phyloP scores from a whole-genome alignment of 2,797 vertebrate species.

The Mallotus villosus region DNA sequence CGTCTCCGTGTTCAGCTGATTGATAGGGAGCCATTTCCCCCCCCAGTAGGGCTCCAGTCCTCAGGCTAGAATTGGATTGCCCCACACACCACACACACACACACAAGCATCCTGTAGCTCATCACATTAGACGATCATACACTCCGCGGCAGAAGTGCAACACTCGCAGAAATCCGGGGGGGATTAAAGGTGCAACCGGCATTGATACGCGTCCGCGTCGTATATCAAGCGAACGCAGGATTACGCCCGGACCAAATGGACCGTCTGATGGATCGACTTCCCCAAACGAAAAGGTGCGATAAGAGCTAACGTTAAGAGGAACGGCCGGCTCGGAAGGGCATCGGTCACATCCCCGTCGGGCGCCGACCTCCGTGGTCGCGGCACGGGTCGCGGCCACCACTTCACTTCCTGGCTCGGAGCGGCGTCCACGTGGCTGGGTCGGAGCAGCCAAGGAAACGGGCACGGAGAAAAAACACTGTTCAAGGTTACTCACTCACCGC shows the following conservation, averaged over 20 bases:
- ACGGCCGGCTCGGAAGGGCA: background rate
- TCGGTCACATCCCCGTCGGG: background rate
- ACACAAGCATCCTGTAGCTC: conserved; percentile 21
- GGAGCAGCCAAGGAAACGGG: conserved; percentile 1
- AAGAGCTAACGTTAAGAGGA: background rate
- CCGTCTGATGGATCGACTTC: background rate
- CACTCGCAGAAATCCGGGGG: conserved; percentile 42
- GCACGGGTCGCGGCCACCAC: background rate
- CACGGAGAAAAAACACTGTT: conserved; percentile 20
- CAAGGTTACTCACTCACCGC: conserved; percentile 15
- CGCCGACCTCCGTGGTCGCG: background rate
- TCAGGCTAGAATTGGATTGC: conserved; percentile 41
- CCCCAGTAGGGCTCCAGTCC: conserved; percentile 22
- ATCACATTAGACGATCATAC: conserved; percentile 50
- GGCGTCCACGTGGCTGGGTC: background rate
- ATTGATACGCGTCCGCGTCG: conserved; percentile 34
- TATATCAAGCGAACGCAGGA: conserved; percentile 42
- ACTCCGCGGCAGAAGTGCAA: conserved; percentile 40
- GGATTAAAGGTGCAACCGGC: conserved; percentile 36
- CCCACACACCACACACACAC: conserved; percentile 9
- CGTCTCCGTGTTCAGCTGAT: conserved; percentile 7
- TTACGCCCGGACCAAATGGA: conserved; percentile 11
- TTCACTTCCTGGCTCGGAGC: background rate
- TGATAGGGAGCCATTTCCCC: conserved; percentile 10
- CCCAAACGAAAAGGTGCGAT: background rate